Conservation (phyloP, 1,140 invertebrate genomes). For the Stegodyphus dumicola region DNA sequence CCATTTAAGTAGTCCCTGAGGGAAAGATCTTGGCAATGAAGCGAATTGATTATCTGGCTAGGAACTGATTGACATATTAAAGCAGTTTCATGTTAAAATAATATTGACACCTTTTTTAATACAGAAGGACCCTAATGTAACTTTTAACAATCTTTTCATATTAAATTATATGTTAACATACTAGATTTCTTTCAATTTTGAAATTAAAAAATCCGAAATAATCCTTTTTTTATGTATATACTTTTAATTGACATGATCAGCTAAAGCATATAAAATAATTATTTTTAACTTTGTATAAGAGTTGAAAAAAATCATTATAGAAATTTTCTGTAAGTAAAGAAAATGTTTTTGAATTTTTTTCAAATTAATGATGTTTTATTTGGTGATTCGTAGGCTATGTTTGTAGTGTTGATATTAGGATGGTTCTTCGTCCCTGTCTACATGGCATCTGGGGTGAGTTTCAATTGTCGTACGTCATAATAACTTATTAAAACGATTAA, state of each 20-base stretch:
- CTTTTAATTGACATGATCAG: neutral
- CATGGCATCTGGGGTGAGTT: constrained; percentile 55
- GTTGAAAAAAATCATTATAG: neutral
- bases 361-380: no score
- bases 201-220: no score
- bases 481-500: neutral
- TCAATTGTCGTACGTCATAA: neutral
- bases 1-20: no score
- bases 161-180: no score
- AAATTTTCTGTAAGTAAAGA: neutral
- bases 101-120: no score
- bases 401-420: constrained; percentile 69
- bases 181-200: no score
- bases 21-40: no score
- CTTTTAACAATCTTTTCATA: no score
- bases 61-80: no score
- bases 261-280: neutral
- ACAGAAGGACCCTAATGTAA: no score
- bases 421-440: constrained; percentile 72
- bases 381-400: constrained; percentile 66
- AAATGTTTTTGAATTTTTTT: neutral
- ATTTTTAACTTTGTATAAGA: neutral
- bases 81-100: no score
- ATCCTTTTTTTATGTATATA: neutral
- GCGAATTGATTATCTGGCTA: no score